Evolutionary conservation across 2,888 invertebrate genomes (phyloP).

Genomic region (Limnephilus auricula): DNA sequence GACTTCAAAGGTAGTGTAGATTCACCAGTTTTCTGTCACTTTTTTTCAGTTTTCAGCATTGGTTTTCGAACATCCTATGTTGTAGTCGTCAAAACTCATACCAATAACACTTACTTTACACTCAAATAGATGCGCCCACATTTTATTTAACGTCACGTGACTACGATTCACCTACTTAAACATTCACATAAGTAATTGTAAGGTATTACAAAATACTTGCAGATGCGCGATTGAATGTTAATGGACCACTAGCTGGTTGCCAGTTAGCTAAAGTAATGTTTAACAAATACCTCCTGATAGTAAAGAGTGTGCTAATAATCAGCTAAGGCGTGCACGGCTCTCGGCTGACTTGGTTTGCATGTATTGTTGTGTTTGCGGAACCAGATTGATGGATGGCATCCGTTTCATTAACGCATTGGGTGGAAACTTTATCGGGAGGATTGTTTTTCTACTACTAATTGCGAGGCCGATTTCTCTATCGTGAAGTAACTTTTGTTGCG

Average conservation of each 20-base stretch:
- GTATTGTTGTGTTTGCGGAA: slow-evolving; percentile 39
- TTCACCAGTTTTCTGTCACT: too few relatives aligned
- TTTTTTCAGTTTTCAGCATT: too few relatives aligned
- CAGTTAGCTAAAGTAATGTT: neutral
- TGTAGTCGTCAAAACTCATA: neutral
- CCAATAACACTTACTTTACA: neutral
- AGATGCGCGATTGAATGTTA: neutral
- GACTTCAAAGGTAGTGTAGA: too few relatives aligned
- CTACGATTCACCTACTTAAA: neutral
- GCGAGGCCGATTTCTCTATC: slow-evolving; percentile 29
- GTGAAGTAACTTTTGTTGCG: neutral
- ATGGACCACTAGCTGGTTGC: neutral
- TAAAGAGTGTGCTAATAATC: slow-evolving; percentile 5
- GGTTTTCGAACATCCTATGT: too few relatives aligned
- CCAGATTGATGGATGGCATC: slow-evolving; percentile 54
- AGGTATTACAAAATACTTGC: neutral
- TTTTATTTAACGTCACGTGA: neutral
- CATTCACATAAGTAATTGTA: neutral
- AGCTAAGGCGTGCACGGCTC: neutral
- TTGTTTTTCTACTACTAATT: neutral
- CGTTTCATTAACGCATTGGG: slow-evolving; percentile 53
- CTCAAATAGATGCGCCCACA: neutral
- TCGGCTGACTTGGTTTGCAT: neutral
- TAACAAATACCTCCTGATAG: neutral
- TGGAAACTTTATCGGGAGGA: slow-evolving; percentile 29